Evolutionary conservation across 2,888 invertebrate genomes (phyloP).

Genomic region (Oscheius sp.): DNA sequence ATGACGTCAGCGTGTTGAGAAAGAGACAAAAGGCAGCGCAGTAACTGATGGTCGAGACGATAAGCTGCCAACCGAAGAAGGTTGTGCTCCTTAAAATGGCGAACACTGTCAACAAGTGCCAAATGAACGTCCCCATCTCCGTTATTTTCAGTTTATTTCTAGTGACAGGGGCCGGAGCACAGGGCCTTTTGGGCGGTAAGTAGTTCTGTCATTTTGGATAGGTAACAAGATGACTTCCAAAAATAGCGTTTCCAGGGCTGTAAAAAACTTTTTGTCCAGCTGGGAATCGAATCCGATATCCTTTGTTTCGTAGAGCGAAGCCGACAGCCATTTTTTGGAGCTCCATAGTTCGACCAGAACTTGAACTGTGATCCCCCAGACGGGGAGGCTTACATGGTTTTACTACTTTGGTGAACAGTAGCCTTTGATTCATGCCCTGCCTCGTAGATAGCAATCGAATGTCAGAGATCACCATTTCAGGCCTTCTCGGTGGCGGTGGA

Average conservation of each 20-base stretch:
- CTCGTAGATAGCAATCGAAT: too few relatives aligned
- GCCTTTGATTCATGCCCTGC: too few relatives aligned
- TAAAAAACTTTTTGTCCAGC: too few relatives aligned
- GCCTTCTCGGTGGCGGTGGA: constrained; percentile 14
- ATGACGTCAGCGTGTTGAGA: constrained; percentile 11
- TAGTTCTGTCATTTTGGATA: background rate
- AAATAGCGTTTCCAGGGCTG: too few relatives aligned
- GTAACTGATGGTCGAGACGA: constrained; percentile 27
- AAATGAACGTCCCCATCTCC: background rate
- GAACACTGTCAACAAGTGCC: constrained; percentile 6
- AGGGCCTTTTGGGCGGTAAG: constrained; percentile 16
- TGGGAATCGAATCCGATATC: too few relatives aligned
- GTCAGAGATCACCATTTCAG: constrained; percentile 5
- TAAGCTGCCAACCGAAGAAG: constrained; percentile 1
- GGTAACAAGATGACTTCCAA: too few relatives aligned
- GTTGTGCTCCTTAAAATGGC: constrained; percentile 21
- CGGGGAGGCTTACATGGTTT: too few relatives aligned
- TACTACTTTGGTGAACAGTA: too few relatives aligned
- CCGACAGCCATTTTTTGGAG: too few relatives aligned
- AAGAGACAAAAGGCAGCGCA: constrained; percentile 13
- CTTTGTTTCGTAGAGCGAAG: too few relatives aligned
- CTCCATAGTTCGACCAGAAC: too few relatives aligned
- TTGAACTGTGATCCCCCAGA: too few relatives aligned
- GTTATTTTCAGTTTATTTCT: background rate
- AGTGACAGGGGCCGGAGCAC: background rate